These are phyloP conservation scores for Bufo gargarizans DNA, from an alignment of 2,113 vertebrate species.

Conservation along the genomic window DNA sequence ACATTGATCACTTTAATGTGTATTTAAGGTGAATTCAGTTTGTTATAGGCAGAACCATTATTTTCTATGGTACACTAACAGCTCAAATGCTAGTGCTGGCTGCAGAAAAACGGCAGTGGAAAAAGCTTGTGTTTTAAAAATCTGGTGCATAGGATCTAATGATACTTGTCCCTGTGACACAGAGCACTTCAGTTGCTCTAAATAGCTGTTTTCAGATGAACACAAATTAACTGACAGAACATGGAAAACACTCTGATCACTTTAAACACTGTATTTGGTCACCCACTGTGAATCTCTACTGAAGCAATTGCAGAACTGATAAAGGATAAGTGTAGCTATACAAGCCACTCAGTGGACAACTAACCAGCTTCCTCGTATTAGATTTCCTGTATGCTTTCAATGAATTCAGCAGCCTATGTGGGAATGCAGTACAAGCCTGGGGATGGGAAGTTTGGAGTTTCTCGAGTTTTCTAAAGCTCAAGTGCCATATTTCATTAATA, in stretches of 20 bases:
- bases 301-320: not conserved
- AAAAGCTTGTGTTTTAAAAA: not conserved
- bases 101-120: not conserved
- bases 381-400: not conserved
- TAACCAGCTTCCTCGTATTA: not conserved
- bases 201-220: conserved; percentile 22
- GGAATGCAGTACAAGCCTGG: not conserved
- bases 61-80: not conserved
- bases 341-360: not conserved
- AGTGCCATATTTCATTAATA: not conserved
- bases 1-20: not conserved
- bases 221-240: conserved; percentile 15
- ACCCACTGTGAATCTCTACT: not conserved
- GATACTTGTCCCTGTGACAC: not conserved
- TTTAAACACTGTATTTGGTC: conserved; percentile 19
- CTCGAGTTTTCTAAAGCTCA: not conserved
- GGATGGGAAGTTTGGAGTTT: not conserved
- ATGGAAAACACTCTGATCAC: conserved; percentile 1
- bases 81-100: not conserved
- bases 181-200: not conserved
- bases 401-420: not conserved
- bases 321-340: not conserved
- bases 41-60: not conserved
- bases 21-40: not conserved
- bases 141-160: not conserved